Percentiles rank a stretch among this genome's conserved stretches.
These are phyloP conservation scores for Falco punctatus DNA, from an alignment of 2,113 vertebrate genomes.

Conservation along the genomic window DNA sequence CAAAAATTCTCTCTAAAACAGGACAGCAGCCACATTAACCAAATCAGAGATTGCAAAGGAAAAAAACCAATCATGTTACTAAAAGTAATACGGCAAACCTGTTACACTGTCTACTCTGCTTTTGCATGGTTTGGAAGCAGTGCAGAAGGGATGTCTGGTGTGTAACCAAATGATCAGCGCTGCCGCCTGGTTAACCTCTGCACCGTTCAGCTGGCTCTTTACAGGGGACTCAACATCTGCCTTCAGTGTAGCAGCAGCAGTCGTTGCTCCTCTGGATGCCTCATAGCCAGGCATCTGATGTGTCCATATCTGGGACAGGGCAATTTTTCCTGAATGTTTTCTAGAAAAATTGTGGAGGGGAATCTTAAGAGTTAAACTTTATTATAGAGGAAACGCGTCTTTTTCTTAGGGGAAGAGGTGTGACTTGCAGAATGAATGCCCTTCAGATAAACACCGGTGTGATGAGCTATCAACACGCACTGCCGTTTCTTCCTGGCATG, in stretches of 20 bases:
- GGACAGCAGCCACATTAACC: neutral
- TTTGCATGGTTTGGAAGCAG: neutral
- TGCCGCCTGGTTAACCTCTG: neutral
- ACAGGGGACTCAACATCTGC: fast-evolving
- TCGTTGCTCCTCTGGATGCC: neutral
- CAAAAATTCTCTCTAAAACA: neutral
- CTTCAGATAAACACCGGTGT: neutral
- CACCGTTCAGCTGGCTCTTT: neutral
- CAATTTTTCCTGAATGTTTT: neutral
- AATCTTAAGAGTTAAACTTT: neutral
- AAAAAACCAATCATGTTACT: neutral
- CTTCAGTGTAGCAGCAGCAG: neutral
- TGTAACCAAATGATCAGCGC: neutral
- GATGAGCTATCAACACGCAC: neutral
- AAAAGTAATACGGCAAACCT: neutral
- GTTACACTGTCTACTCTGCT: neutral
- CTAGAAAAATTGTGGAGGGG: fast-evolving
- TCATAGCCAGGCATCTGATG: neutral
- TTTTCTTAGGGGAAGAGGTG: neutral
- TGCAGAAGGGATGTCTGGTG: neutral
- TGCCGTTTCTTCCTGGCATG: neutral
- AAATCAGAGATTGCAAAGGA: neutral
- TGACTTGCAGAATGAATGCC: constrained; percentile 4
- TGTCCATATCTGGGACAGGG: too few relatives aligned
- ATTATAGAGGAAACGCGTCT: neutral